Evolutionary conservation across 2,113 vertebrate species (phyloP).

Genomic region (Elachura formosa): DNA sequence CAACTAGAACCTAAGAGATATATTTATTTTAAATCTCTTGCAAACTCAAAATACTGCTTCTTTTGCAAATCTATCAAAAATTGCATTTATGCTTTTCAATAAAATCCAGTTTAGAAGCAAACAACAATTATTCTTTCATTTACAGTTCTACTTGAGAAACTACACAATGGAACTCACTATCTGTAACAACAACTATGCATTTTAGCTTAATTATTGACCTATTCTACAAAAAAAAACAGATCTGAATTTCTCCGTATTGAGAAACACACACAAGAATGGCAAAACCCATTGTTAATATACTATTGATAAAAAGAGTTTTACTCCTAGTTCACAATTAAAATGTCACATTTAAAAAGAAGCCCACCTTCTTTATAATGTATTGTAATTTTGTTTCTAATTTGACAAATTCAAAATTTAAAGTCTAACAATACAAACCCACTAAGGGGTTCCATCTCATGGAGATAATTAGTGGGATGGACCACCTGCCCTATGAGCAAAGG

Average conservation of each 20-base stretch:
- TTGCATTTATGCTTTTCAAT: neutral
- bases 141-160: neutral
- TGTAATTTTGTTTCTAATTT: neutral
- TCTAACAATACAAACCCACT: neutral
- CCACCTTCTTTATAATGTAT: neutral
- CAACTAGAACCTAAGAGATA: slow-evolving; percentile 78
- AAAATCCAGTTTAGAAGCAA: neutral
- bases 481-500: neutral
- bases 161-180: neutral
- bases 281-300: neutral
- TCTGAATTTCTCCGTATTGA: neutral
- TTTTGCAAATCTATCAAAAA: neutral
- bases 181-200: neutral
- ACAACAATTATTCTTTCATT: neutral
- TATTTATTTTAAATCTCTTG: neutral
- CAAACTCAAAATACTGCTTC: neutral
- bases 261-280: neutral
- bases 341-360: neutral
- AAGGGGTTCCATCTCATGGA: neutral
- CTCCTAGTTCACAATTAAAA: neutral
- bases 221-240: neutral
- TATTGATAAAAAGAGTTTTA: neutral
- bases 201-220: neutral
- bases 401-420: neutral
- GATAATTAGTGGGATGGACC: neutral